Evolutionary conservation across 2,113 vertebrate genomes (phyloP).

Genomic region (Machaerirhynchus nigripectus): DNA sequence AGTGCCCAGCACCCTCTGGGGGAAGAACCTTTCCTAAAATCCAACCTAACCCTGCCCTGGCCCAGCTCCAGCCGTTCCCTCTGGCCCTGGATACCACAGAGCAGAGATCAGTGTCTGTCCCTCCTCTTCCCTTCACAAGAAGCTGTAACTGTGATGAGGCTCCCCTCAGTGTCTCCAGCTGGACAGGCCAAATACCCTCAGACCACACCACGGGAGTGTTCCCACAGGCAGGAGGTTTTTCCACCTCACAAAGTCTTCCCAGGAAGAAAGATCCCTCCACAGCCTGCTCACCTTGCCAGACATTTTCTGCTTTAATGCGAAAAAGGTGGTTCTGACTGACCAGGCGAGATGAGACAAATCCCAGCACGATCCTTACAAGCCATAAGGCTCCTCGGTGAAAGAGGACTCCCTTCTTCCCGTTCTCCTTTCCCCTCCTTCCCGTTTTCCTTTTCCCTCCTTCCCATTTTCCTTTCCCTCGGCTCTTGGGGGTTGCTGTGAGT

Average conservation of each 20-base stretch:
- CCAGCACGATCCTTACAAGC: too few relatives aligned
- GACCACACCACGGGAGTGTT: not conserved
- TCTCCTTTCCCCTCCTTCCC: not conserved
- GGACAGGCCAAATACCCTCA: not conserved
- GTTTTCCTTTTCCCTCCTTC: not conserved
- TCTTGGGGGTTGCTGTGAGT: not conserved
- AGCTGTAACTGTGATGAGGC: not conserved
- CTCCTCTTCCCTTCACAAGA: not conserved
- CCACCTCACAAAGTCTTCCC: not conserved
- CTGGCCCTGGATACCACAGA: not conserved
- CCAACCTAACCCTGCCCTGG: fast-evolving
- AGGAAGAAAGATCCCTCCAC: not conserved
- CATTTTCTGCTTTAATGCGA: not conserved
- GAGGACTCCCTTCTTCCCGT: fast-evolving
- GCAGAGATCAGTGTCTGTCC: not conserved
- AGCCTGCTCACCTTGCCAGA: not conserved
- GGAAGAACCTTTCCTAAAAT: not conserved
- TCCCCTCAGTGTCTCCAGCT: not conserved
- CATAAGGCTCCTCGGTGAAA: not conserved
- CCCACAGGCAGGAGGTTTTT: not conserved
- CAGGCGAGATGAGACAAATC: not conserved
- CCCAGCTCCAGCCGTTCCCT: not conserved
- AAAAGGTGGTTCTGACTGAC: not conserved
- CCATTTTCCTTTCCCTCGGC: not conserved
- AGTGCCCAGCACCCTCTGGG: not conserved